A percentile compares a stretch with the other conserved stretches of the same genome.
phyloP scores from a whole-genome alignment of 2,888 invertebrate genomes.

The Tortricodes alternella region DNA sequence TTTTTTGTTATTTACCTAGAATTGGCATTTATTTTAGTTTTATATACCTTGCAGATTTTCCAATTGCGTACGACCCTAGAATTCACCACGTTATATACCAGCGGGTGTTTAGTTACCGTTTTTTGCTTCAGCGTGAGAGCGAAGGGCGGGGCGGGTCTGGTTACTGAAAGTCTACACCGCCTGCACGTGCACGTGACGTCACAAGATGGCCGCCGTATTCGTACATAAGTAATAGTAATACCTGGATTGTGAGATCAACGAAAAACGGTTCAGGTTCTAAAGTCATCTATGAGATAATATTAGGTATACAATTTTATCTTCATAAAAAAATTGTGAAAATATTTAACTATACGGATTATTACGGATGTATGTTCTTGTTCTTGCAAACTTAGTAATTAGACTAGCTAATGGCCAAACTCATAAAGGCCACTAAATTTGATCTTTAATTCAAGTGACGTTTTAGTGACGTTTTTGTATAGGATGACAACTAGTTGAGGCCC shows the following conservation, averaged over 20 bases:
- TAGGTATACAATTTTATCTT: no score
- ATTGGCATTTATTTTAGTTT: background rate
- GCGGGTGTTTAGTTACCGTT: conserved; percentile 66
- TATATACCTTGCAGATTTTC: background rate
- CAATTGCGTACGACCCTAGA: conserved; percentile 16
- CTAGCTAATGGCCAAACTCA: no score
- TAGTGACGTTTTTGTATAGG: no score
- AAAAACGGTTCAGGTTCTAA: background rate
- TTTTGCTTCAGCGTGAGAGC: conserved; percentile 61
- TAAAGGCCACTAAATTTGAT: no score
- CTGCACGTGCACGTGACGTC: conserved; percentile 67
- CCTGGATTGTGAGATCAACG: background rate
- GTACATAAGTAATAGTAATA: conserved; percentile 1
- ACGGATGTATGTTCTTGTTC: no score
- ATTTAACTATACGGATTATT: no score
- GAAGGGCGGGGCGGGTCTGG: conserved; percentile 65
- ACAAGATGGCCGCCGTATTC: conserved; percentile 48
- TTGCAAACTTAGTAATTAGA: no score
- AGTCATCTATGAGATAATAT: no score
- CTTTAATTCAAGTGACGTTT: no score
- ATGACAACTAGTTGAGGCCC: no score
- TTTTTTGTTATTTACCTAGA: no score
- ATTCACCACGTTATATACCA: conserved; percentile 46
- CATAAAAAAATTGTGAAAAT: no score
- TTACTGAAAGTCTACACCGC: conserved; percentile 77